These are phyloP conservation scores for Zoanthus sociatus DNA, from an alignment of 92 coral and sea anemone species.

Conservation along the genomic window DNA sequence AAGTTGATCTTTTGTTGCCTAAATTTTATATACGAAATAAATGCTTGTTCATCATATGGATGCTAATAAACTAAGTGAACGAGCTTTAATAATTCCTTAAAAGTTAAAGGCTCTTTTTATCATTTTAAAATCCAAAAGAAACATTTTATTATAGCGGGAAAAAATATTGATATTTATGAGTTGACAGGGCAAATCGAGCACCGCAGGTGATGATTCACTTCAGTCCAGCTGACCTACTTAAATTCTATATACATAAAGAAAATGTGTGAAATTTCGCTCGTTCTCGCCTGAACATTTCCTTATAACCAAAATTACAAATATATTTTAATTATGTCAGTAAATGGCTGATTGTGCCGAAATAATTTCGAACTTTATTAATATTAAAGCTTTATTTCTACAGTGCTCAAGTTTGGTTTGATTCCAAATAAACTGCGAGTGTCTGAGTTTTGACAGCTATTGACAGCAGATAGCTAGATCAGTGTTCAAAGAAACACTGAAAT, in stretches of 20 bases:
- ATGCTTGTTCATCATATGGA: not conserved
- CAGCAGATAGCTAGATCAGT: too few species aligned
- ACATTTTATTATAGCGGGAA: not conserved
- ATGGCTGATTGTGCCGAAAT: not conserved
- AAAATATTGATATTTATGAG: not conserved
- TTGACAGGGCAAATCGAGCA: not conserved
- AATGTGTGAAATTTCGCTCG: conserved; percentile 18
- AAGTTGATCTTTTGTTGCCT: not conserved
- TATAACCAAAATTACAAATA: not conserved
- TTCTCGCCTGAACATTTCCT: not conserved
- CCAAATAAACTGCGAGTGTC: not conserved
- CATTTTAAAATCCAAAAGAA: not conserved
- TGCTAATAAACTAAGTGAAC: not conserved
- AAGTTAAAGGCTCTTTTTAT: not conserved
- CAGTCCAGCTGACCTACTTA: not conserved
- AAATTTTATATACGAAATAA: not conserved
- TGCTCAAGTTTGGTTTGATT: not conserved
- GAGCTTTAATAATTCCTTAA: not conserved
- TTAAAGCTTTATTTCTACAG: not conserved
- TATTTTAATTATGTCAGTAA: not conserved
- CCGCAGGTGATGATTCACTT: conserved; percentile 5
- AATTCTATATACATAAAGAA: not conserved
- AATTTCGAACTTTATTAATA: not conserved
- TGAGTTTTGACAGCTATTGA: too few species aligned
- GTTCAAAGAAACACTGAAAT: too few species aligned